Evolutionary conservation across 2,113 vertebrate genomes (phyloP), one percentile per base, ranked within the genome.

Genomic region (Oreochromis tanganicae): DNA sequence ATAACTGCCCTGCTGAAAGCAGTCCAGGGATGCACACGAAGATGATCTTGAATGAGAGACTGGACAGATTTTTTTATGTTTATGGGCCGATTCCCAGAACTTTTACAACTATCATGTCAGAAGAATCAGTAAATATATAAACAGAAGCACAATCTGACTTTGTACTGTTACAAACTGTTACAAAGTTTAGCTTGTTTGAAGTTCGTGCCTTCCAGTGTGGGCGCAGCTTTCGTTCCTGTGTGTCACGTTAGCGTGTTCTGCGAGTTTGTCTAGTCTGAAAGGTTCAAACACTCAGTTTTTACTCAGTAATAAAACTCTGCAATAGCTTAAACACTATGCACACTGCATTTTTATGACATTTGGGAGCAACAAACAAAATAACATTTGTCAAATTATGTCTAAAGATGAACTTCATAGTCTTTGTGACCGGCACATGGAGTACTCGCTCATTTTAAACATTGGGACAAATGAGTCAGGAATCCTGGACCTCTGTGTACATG

Each of bases 221-320:
- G 19, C 12, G 0, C 12, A 14, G 63, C 36, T 14, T 71, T 71
- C 0, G 7, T 43, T 73, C 0, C 68, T 4, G 21, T 10, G 38
- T 21, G 41, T 73, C 5, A 6, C 0, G 63, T n/a, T 38, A 10
- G 19, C 27, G 2, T 11, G 17, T 34, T 66, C 34, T 14, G 11
- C 5, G 1, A 13, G 21, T 56, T 36, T 36, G 3, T 7, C 10
- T 4, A 6, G 16, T 19, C 32, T 11, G 29, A 63, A 19, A 36
- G 59, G 59, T 36, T 34, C 9, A 61, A 61, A 61, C 29, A 29
- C 56, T 59, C 43, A 46, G 43, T 46, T 14, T 46, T 46, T 13
- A 46, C 13, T 17, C 14, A 12, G 54, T 55, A 24, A 24, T 2
- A 24, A 4, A 55, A 55, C 10, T 55, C 54, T 55, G 10, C 54